phyloP scores from a whole-genome alignment of 1,140 invertebrate genomes.

The Spodoptera litura region DNA sequence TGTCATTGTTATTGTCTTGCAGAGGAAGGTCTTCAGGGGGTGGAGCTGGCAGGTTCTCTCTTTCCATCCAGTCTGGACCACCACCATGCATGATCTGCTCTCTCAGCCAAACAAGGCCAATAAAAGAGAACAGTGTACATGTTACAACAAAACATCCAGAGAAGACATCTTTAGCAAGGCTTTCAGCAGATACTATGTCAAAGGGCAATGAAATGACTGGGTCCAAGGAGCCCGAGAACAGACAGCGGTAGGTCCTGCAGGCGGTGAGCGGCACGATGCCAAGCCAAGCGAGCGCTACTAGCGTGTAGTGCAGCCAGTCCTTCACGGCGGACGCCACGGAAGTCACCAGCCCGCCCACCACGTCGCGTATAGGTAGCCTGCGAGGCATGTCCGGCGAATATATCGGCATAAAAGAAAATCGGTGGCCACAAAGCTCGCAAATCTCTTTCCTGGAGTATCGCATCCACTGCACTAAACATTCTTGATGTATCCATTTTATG shows the following conservation, averaged over 20 bases:
- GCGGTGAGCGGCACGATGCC: conserved; percentile 98
- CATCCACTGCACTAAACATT: conserved; percentile 96
- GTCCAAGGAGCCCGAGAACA: conserved; percentile 96
- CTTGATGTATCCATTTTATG: conserved; percentile 99
- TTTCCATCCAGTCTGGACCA: conserved; percentile 97
- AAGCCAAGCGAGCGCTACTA: conserved; percentile 98
- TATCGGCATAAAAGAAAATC: conserved; percentile 99
- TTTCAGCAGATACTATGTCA: conserved; percentile 97
- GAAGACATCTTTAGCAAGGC: conserved; percentile 96
- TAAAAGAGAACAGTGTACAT: conserved; percentile 98
- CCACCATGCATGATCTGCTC: conserved; percentile 99
- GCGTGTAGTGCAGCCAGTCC: conserved; percentile 98
- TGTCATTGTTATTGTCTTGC: conserved; percentile 79
- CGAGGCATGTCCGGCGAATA: conserved; percentile 99
- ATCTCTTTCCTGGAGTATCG: conserved; percentile 99
- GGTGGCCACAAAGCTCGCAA: conserved; percentile 99
- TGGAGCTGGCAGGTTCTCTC: conserved; percentile 86
- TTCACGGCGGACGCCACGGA: conserved; percentile 96
- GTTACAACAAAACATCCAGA: conserved; percentile 98
- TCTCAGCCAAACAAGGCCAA: conserved; percentile 98
- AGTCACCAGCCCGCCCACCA: conserved; percentile 94
- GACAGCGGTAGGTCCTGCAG: conserved; percentile 97
- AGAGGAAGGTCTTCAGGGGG: conserved; percentile 72
- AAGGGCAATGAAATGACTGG: conserved; percentile 94
- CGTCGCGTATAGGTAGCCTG: conserved; percentile 95